Evolutionary conservation across 2,113 vertebrate species (phyloP).

Genomic region (Eudorcas thomsonii): DNA sequence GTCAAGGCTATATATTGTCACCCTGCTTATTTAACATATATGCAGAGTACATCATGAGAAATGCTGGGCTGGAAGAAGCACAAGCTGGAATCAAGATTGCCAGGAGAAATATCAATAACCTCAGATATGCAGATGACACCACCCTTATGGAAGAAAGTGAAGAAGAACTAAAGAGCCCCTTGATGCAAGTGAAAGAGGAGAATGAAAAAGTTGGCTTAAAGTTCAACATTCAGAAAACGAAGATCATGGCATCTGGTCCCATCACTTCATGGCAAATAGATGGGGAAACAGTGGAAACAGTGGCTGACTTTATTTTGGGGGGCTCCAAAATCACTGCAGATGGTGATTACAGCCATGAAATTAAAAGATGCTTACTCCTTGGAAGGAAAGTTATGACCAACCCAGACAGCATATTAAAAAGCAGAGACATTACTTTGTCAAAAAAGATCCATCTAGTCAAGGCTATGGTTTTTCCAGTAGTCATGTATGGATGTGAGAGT

Average conservation of each 20-base stretch:
- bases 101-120: neutral
- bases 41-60: neutral
- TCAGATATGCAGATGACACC: neutral
- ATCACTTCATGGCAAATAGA: neutral
- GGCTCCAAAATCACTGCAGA: neutral
- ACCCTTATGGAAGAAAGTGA: neutral
- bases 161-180: neutral
- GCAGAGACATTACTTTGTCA: neutral
- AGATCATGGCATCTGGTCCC: neutral
- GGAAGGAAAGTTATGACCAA: neutral
- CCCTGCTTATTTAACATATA: neutral
- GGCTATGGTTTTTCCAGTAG: neutral
- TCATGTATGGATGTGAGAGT: neutral
- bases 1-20: neutral
- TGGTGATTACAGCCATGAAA: neutral
- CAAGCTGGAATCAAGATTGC: neutral
- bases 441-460: neutral
- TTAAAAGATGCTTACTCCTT: neutral
- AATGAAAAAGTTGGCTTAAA: neutral
- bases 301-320: rapidly evolving
- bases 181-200: neutral
- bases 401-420: neutral
- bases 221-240: neutral
- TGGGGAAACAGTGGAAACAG: neutral
- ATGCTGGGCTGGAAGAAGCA: neutral